Conservation (phyloP, 2,888 invertebrate species). For the Apoderus coryli region DNA sequence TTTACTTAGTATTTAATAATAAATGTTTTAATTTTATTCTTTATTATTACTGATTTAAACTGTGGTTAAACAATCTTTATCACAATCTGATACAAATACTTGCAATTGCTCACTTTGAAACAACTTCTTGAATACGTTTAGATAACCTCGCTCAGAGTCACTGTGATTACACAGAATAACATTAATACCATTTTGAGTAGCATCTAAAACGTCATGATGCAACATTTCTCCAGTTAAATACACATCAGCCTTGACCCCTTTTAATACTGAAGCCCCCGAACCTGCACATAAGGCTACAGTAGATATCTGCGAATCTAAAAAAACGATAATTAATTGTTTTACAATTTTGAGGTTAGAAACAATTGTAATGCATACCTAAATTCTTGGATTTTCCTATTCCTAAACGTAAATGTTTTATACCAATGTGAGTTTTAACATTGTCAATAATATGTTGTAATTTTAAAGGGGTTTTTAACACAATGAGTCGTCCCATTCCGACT, state of each 20-base stretch:
- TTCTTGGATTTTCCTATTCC: conserved; percentile 41
- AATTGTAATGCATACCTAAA: too few relatives aligned
- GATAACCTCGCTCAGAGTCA: conserved; percentile 83
- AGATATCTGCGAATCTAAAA: too few relatives aligned
- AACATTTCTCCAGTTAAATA: conserved; percentile 89
- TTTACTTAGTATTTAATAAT: too few relatives aligned
- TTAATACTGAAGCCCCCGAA: conserved; percentile 67
- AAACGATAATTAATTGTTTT: too few relatives aligned
- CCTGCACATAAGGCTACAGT: conserved; percentile 81
- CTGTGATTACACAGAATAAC: conserved; percentile 88
- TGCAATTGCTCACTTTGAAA: conserved; percentile 27
- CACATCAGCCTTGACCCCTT: conserved; percentile 57
- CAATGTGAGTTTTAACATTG: conserved; percentile 53
- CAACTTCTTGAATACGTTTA: conserved; percentile 41
- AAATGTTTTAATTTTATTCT: too few relatives aligned
- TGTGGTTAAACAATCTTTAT: conserved; percentile 64
- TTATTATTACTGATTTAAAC: too few relatives aligned
- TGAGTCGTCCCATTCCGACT: conserved; percentile 41
- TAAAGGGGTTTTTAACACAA: conserved; percentile 36
- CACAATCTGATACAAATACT: conserved; percentile 54
- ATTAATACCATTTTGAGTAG: conserved; percentile 57
- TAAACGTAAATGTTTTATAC: conserved; percentile 54
- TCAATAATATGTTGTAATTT: conserved; percentile 47
- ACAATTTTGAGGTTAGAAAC: too few relatives aligned
- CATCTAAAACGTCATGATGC: conserved; percentile 86